Evolutionary conservation across 1,140 invertebrate genomes (phyloP), one percentile per base, ranked within the genome.

Genomic region (Scylla paramamosain): DNA sequence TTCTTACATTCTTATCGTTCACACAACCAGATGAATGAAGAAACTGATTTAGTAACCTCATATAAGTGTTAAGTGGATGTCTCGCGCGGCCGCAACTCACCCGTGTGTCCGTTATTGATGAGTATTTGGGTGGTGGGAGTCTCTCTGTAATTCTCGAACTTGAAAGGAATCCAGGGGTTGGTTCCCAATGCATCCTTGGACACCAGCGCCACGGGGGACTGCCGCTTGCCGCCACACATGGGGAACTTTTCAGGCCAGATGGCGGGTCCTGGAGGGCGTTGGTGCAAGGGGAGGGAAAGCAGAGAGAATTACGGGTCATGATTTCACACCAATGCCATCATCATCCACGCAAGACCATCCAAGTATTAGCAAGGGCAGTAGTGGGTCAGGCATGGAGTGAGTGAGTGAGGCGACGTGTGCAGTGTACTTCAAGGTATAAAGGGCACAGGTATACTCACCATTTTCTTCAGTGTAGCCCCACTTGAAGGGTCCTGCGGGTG

Each of bases 101-200:
- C 94, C 67, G 97, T 96, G 91, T 97, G 97, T 88, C 97, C 97
- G 94, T 97, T 97, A 92, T 97, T 97, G 16, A 95, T 93, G 0
- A 97, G 93, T 12, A 90, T 96, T 8, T 96, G 96, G n/a, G 94
- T 91, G 45, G 95, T 92, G 8, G 96, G 87, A 8, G 12, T 31
- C 0, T 94, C 92, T 6, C 96, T 95, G 95, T 97, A 97, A 28
- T 96, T 96, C 39, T 92, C 94, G 48, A 96, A 96, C 28, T 96
- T 95, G 86, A 97, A 95, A 0, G 95, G 96, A 29, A 83, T 83
- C 8, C 48, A 96, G 14, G 84, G 94, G 88, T 86, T 86, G 20
- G 25, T 31, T 4, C 52, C 82, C n/a, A 92, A 82, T 6, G 87
- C 28, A 3, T 77, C 39, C 0, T 48, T 46, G 3, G 84, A 29